phyloP scores from a whole-genome alignment of 2,797 vertebrate genomes.

The Dendrocincla fuliginosa region DNA sequence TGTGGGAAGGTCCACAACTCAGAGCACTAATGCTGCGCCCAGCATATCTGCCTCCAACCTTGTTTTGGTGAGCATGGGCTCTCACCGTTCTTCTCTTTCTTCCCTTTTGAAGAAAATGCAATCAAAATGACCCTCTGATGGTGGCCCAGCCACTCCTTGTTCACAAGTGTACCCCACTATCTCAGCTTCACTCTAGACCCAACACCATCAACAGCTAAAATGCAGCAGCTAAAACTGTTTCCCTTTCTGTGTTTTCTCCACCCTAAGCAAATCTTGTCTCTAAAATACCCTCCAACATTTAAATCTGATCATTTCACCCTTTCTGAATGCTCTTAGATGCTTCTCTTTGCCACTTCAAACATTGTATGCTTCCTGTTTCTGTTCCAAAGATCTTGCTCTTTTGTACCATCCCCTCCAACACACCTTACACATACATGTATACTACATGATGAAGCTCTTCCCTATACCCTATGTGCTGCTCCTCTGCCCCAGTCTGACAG shows the following conservation, averaged over 20 bases:
- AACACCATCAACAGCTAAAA: neutral
- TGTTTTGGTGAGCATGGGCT: neutral
- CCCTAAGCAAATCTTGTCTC: neutral
- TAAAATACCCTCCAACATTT: neutral
- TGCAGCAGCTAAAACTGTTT: neutral
- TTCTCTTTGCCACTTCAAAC: neutral
- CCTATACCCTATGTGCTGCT: accelerated
- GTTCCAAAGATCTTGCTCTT: neutral
- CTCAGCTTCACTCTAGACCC: neutral
- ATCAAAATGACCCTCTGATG: neutral
- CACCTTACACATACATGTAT: neutral
- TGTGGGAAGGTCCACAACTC: neutral
- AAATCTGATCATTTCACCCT: neutral
- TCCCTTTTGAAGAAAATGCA: neutral
- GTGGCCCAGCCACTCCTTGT: neutral
- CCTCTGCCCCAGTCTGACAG: neutral
- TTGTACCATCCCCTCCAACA: accelerated
- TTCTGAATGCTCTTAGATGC: neutral
- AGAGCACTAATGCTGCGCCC: neutral
- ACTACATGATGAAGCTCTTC: neutral
- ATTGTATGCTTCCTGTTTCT: neutral
- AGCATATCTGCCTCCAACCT: neutral
- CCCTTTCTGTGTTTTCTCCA: neutral
- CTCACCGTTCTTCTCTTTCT: neutral
- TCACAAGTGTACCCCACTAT: neutral